phyloP scores from a whole-genome alignment of 2,888 invertebrate genomes.

The Nematopogon swammerdamellus region DNA sequence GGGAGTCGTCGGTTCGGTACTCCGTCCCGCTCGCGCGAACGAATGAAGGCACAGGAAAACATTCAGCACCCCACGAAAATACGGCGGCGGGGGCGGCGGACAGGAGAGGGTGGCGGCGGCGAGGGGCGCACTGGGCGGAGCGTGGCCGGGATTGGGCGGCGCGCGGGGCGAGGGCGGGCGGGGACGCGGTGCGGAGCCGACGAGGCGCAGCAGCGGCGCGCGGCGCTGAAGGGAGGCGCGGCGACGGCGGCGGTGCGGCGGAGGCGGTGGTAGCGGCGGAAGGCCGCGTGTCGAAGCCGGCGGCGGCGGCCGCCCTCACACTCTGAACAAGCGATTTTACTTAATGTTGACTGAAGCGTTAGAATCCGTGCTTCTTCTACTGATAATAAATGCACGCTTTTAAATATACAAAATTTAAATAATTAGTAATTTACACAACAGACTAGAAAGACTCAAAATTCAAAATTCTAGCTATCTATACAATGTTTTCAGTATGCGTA shows the following conservation, averaged over 20 bases:
- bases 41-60: not conserved
- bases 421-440: too few species aligned
- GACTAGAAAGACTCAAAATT: too few species aligned
- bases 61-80: not conserved
- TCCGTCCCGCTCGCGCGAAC: constrained; percentile 38
- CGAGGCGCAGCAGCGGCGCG: constrained; percentile 21
- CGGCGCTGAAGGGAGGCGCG: constrained; percentile 5
- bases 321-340: constrained; percentile 21
- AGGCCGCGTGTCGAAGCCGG: not conserved
- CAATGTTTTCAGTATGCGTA: too few species aligned
- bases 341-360: too few species aligned
- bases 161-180: constrained; percentile 7
- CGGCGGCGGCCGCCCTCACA: constrained; percentile 20
- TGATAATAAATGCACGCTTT: too few species aligned
- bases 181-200: constrained; percentile 13
- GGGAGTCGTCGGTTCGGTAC: constrained; percentile 27
- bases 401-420: too few species aligned
- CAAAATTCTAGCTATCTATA: too few species aligned
- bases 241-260: constrained; percentile 10
- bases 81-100: not conserved
- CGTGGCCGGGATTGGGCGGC: constrained; percentile 9
- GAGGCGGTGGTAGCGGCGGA: not conserved
- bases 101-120: constrained; percentile 4
- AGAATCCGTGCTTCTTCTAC: too few species aligned
- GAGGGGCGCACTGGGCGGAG: too few species aligned